These are phyloP conservation scores for Heliconius nattereri DNA, from an alignment of 1,140 invertebrate genomes.

Conservation along the genomic window DNA sequence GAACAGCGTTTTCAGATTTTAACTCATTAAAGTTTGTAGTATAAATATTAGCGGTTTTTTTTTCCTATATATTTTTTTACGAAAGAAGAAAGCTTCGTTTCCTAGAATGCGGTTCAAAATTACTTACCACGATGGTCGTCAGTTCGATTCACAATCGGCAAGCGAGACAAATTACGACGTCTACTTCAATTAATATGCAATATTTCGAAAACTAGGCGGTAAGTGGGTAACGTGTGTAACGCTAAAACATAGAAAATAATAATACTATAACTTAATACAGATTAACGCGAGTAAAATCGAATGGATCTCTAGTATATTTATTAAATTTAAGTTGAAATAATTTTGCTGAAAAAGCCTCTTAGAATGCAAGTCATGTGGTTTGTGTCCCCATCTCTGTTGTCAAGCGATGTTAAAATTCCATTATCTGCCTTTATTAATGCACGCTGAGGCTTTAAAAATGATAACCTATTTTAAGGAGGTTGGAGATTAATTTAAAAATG, in stretches of 20 bases:
- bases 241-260: too few relatives aligned
- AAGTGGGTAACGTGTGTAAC: too few relatives aligned
- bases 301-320: not conserved
- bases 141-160: too few relatives aligned
- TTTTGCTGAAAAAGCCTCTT: not conserved
- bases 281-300: not conserved
- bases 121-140: too few relatives aligned
- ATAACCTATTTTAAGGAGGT: not conserved
- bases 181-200: too few relatives aligned
- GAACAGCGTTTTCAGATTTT: not conserved
- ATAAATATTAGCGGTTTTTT: not conserved
- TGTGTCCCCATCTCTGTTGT: not conserved
- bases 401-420: constrained; percentile 8
- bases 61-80: not conserved
- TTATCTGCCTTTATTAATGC: constrained; percentile 3
- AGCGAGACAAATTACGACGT: too few relatives aligned
- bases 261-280: not conserved
- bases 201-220: too few relatives aligned
- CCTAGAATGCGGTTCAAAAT: too few relatives aligned
- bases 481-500: not conserved
- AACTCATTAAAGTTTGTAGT: not conserved
- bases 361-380: constrained; percentile 3
- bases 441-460: constrained; percentile 13
- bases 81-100: too few relatives aligned
- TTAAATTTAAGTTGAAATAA: not conserved